phyloP scores from a whole-genome alignment of 1,140 invertebrate species.

The Tetranychus cinnabarinus region DNA sequence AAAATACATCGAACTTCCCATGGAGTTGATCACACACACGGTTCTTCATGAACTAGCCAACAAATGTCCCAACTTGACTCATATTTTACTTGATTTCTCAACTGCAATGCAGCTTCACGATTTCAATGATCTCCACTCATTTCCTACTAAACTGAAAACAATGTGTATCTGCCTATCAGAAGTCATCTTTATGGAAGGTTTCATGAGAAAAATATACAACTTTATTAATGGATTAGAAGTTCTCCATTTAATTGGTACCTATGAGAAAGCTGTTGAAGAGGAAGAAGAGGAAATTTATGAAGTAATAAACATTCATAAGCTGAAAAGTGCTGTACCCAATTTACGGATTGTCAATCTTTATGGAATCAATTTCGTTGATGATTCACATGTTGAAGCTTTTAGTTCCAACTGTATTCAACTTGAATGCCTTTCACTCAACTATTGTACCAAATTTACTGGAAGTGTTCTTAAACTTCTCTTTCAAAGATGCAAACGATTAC shows the following conservation, averaged over 20 bases:
- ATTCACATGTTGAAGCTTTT: slow-evolving; percentile 94
- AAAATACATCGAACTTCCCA: slow-evolving; percentile 83
- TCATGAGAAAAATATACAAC: slow-evolving; percentile 98
- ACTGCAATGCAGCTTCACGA: slow-evolving; percentile 98
- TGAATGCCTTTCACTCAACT: slow-evolving; percentile 88
- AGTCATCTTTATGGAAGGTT: slow-evolving; percentile 99
- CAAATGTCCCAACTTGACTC: slow-evolving; percentile 91
- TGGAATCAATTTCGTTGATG: slow-evolving; percentile 93
- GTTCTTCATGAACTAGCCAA: slow-evolving; percentile 88
- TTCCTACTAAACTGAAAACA: slow-evolving; percentile 88
- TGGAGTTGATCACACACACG: slow-evolving; percentile 91
- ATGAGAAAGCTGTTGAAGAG: slow-evolving; percentile 72
- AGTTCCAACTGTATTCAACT: slow-evolving; percentile 45
- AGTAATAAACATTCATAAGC: slow-evolving; percentile 94
- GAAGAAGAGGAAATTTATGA: slow-evolving; percentile 99
- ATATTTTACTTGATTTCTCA: slow-evolving; percentile 89
- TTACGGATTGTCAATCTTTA: slow-evolving; percentile 82
- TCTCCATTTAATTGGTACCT: slow-evolving; percentile 93
- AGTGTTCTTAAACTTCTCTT: slow-evolving; percentile 85
- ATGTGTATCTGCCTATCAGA: slow-evolving; percentile 94
- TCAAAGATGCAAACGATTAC: slow-evolving; percentile 71
- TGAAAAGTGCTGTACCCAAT: slow-evolving; percentile 88
- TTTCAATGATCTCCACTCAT: slow-evolving; percentile 93
- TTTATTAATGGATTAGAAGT: slow-evolving; percentile 98
- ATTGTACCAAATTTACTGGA: slow-evolving; percentile 85